Conservation (phyloP, 2,113 vertebrate species). For the Microtus oregoni region DNA sequence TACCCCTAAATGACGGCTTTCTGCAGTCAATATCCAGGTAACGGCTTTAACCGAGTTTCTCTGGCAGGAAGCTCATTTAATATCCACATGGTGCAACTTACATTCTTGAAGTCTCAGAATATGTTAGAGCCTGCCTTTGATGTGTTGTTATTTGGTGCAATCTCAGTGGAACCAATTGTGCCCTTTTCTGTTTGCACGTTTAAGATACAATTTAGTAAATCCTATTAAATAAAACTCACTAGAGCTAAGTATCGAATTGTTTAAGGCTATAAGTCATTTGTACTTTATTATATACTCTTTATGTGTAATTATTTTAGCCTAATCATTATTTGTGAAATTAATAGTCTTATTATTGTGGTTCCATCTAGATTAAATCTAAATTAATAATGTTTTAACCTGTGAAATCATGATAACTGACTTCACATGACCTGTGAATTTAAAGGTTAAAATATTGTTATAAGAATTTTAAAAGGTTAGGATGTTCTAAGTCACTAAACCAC, state of each 20-base stretch:
- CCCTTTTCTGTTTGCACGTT: conserved; percentile 76
- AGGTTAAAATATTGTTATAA: conserved; percentile 75
- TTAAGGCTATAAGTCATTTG: conserved; percentile 71
- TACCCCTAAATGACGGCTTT: conserved; percentile 41
- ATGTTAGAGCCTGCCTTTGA: conserved; percentile 53
- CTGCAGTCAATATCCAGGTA: conserved; percentile 2
- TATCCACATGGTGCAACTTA: conserved; percentile 50
- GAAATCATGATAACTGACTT: conserved; percentile 47
- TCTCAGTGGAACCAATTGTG: conserved; percentile 79
- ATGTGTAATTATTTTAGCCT: conserved; percentile 76
- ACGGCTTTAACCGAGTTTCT: conserved; percentile 36
- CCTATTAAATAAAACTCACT: conserved; percentile 73
- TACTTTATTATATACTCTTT: conserved; percentile 77
- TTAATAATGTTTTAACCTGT: conserved; percentile 69
- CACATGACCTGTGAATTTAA: conserved; percentile 62
- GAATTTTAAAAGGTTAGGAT: conserved; percentile 57
- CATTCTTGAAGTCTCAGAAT: conserved; percentile 44
- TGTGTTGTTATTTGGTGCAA: conserved; percentile 45
- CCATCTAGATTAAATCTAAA: conserved; percentile 61
- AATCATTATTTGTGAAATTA: conserved; percentile 72
- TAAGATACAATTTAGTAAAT: conserved; percentile 66
- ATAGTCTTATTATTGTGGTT: conserved; percentile 59
- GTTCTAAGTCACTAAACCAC: conserved; percentile 47
- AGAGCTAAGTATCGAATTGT: conserved; percentile 66
- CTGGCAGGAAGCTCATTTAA: conserved; percentile 57